Base-by-base conservation (phyloP, 2,797 vertebrate genomes). In the Sardinella longiceps region DNA sequence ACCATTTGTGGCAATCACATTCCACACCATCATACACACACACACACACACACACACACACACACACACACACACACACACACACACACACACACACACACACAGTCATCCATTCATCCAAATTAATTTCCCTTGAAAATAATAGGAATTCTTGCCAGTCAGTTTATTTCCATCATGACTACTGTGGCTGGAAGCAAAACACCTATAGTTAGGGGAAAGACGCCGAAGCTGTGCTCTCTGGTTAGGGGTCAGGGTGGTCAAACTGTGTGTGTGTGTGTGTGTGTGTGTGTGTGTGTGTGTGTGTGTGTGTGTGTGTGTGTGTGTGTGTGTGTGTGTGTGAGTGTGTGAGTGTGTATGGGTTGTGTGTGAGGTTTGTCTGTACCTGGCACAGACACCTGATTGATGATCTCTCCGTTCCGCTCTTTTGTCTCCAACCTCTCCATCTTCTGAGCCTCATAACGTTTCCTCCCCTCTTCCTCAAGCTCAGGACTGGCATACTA, bases 401-500 rank as follows among this genome's bases (percentile, higher is more conserved):
- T 88, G 33, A 96, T 90, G n/a, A 94, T 48, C 0, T 96, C 95
- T 0, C 96, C 96, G 0, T 93, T 96, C 88, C 95, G 95, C 63
- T 95, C 95, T 89, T 97, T 98, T 3, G 95, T 97, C 92, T 97
- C 96, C 91, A 96, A 87, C 80, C 98, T 95, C 66, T 97, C 97
- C 85, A 95, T 89, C 90, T 98, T 99, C 92, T 99, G 98, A 83
- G 97, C 94, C 81, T 98, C 97, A 0, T 99, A 99, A 63, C 98
- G 96, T 85, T 96, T 97, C 86, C 90, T 96, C 45, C 97, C 98
- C 87, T 96, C 96, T 0, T 97, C 97, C 88, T 97, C 96, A 90
- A 96, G 94, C 80, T 96, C 96, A 85, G 92, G 93, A 50, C 91
- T 94, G 0, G 58, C 84, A 7, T 98, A 99, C 98, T 99, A 88